Evolutionary conservation across 2,797 vertebrate species (phyloP).

Genomic region (Todus mexicanus): DNA sequence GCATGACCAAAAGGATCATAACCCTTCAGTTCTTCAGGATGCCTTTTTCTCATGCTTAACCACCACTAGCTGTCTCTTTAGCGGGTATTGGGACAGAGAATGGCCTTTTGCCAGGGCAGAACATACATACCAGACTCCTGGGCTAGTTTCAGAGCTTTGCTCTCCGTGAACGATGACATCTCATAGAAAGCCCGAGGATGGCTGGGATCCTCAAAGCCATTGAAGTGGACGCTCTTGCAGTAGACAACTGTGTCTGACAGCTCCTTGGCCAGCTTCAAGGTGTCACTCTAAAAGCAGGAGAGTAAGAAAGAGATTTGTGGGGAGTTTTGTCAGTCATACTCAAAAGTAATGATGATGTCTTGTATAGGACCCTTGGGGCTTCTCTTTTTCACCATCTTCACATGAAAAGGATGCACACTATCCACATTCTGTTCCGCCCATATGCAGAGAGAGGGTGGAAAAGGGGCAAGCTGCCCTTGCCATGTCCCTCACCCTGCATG

Average conservation of each 20-base stretch:
- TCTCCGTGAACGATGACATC: conserved; percentile 91
- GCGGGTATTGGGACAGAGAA: not conserved
- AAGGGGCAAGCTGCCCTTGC: not conserved
- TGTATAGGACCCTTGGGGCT: not conserved
- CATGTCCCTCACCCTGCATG: not conserved
- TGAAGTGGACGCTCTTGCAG: conserved; percentile 96
- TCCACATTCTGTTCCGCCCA: not conserved
- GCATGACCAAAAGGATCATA: not conserved
- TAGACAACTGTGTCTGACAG: conserved; percentile 92
- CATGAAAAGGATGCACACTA: not conserved
- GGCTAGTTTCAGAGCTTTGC: conserved; percentile 84
- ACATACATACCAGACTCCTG: conserved; percentile 81
- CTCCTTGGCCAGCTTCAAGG: conserved; percentile 87
- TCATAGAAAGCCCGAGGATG: conserved; percentile 86
- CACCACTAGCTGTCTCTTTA: not conserved
- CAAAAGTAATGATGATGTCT: not conserved
- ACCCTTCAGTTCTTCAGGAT: not conserved
- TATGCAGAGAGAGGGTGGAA: not conserved
- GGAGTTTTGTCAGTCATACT: not conserved
- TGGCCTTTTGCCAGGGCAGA: not conserved
- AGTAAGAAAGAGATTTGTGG: not conserved
- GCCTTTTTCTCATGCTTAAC: not conserved
- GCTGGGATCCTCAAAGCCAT: conserved; percentile 79
- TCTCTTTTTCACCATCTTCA: not conserved
- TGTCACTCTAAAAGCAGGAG: conserved; percentile 78